Base-by-base conservation (phyloP, 2,888 invertebrate species). In the Cerceris rybyensis region DNA sequence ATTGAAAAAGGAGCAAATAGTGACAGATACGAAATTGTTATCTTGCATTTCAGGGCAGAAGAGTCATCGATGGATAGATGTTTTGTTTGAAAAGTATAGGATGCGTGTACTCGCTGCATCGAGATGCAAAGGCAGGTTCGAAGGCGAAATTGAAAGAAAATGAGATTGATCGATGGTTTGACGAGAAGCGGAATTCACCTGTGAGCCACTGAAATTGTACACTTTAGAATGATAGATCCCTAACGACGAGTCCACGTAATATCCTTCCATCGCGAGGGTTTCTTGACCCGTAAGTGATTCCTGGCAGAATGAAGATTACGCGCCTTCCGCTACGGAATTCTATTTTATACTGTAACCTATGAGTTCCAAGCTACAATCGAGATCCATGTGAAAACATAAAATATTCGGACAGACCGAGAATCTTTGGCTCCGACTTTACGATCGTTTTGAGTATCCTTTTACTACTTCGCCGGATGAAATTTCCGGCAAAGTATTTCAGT, bases 71-170 rank as follows among this genome's bases (percentile, higher is more conserved):
- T 52, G 58, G 60, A 54, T 55, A 61, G 67, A 43, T 55, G 60
- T 63, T 73, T 63, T 16, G 49, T 14, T 4, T 41, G 11, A 55
- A 61, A 42, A 43, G 9, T 52, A 52, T 16, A 50, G 57, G 13
- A 61, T 42, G 16, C 17, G n/a, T 28, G 41, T 7, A 46, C n/a
- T 41, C 7, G 16, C 7, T 39, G 17, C n/a, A 14, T 28, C 13
- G 61, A 61, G 61, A 73, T 52, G 68, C 42, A 61, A 17, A 50
- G 28, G 14, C 68, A 5, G 4, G 6, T 17, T 41, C 14, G 68
- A 50, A 61, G 13, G 65, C 28, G 71, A 67, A 80, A 76, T 75
- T 64, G 80, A 70, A 81, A 76, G 69, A 73, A 73, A 70, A 80
- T 82, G 55, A 63, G 64, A 63, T 64, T 70, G 72, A 76, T 76